These are phyloP conservation scores for Eumacrocentrus americanus DNA, from an alignment of 2,888 invertebrate genomes.

Conservation along the genomic window DNA sequence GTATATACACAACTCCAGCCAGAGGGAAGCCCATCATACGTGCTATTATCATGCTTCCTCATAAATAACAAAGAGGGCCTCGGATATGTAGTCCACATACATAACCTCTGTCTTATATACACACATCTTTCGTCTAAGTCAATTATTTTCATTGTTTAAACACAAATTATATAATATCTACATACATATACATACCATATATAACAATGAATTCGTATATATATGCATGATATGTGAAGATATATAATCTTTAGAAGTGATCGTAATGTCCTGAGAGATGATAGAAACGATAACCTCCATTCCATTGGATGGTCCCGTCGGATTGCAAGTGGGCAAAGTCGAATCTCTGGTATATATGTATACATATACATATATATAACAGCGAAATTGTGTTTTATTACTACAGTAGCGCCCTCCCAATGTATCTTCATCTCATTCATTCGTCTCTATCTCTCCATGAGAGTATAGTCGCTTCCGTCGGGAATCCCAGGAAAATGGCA, in stretches of 20 bases:
- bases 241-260: not conserved
- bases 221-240: not conserved
- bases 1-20: slow-evolving; percentile 30
- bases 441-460: slow-evolving; percentile 23
- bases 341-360: not conserved
- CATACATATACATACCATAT: too few relatives aligned
- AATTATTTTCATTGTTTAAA: too few relatives aligned
- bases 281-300: not conserved
- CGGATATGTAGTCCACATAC: too few relatives aligned
- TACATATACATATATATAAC: not conserved
- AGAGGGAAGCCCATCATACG: slow-evolving; percentile 54
- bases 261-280: not conserved
- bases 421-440: slow-evolving; percentile 38
- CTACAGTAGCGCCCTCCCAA: slow-evolving; percentile 27
- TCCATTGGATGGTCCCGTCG: not conserved
- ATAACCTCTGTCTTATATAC: too few relatives aligned
- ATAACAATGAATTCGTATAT: too few relatives aligned
- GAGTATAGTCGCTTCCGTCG: not conserved
- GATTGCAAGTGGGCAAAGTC: too few relatives aligned
- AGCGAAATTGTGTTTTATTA: slow-evolving; percentile 35
- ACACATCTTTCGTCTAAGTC: not conserved
- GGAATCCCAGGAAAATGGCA: slow-evolving; percentile 30
- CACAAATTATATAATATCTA: too few relatives aligned
- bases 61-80: slow-evolving; percentile 51
- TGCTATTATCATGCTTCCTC: slow-evolving; percentile 55